These are phyloP conservation scores for Atherinosoma microstoma DNA, from an alignment of 2,797 vertebrate species.

Conservation along the genomic window DNA sequence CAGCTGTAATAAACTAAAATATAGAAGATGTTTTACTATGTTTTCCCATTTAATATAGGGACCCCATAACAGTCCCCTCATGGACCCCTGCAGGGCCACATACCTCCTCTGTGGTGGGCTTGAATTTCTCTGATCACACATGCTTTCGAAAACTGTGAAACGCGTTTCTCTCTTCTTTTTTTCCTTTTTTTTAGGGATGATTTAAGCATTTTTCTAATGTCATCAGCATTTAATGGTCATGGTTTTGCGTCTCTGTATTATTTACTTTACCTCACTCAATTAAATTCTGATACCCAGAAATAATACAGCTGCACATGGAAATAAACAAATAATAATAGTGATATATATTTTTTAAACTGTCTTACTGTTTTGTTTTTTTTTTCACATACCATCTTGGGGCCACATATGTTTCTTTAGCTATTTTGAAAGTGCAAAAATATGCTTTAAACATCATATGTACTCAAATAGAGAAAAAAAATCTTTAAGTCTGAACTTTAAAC, in stretches of 20 bases:
- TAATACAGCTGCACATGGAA: not conserved
- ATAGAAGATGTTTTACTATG: slow-evolving; percentile 37
- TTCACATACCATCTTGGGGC: not conserved
- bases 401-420: not conserved
- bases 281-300: not conserved
- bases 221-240: not conserved
- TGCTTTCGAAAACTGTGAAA: slow-evolving; percentile 46
- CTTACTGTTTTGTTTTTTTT: not conserved
- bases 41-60: slow-evolving; percentile 55
- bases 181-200: slow-evolving; percentile 8
- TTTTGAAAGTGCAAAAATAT: not conserved
- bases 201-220: slow-evolving; percentile 14
- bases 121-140: slow-evolving; percentile 64
- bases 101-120: slow-evolving; percentile 57
- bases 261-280: not conserved
- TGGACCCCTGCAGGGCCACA: slow-evolving; percentile 61
- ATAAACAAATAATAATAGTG: not conserved
- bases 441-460: no score
- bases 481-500: not conserved
- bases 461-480: not conserved
- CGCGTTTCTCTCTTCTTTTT: slow-evolving; percentile 12
- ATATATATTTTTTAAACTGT: no score
- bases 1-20: slow-evolving; percentile 29
- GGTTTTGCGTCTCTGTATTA: not conserved
- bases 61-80: slow-evolving; percentile 51